These are phyloP conservation scores for Pangasius macronema DNA, from an alignment of 2,797 vertebrate genomes.

Conservation along the genomic window DNA sequence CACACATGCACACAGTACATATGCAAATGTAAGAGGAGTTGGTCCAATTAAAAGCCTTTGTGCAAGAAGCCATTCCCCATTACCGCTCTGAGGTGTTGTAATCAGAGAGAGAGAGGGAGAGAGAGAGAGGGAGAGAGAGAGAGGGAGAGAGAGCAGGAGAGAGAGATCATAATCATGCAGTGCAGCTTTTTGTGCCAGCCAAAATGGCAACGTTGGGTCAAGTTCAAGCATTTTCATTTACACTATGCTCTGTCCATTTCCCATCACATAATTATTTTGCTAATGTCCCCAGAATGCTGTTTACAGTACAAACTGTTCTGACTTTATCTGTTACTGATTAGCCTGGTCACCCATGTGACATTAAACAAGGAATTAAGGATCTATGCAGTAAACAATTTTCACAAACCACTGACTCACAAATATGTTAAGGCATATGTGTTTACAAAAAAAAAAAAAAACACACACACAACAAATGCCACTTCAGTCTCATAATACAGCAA, in stretches of 20 bases:
- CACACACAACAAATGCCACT: background rate
- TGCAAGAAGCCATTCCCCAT: slow-evolving; percentile 69
- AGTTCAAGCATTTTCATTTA: slow-evolving; percentile 57
- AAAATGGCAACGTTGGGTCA: slow-evolving; percentile 48
- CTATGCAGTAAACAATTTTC: slow-evolving; percentile 24
- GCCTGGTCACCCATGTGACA: slow-evolving; percentile 17
- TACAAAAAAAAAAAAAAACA: too few species aligned
- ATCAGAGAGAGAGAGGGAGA: slow-evolving; percentile 59
- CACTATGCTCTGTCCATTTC: slow-evolving; percentile 50
- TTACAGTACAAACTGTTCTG: slow-evolving; percentile 44
- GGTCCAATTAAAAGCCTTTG: slow-evolving; percentile 77
- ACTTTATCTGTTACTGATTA: slow-evolving; percentile 33
- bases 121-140: slow-evolving; percentile 48
- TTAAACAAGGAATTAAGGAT: slow-evolving; percentile 36
- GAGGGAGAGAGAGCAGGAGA: slow-evolving; percentile 57
- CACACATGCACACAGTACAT: slow-evolving; percentile 41
- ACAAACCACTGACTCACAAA: slow-evolving; percentile 8
- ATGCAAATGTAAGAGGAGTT: slow-evolving; percentile 71
- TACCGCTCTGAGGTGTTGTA: slow-evolving; percentile 59
- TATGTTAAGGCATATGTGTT: background rate
- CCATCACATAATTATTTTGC: slow-evolving; percentile 48
- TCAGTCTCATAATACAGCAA: background rate
- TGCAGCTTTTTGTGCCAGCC: slow-evolving; percentile 47
- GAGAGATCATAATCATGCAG: slow-evolving; percentile 48
- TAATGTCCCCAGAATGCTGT: slow-evolving; percentile 45